phyloP scores from a whole-genome alignment of 92 coral and sea anemone species.

The Meandrina meandrites region DNA sequence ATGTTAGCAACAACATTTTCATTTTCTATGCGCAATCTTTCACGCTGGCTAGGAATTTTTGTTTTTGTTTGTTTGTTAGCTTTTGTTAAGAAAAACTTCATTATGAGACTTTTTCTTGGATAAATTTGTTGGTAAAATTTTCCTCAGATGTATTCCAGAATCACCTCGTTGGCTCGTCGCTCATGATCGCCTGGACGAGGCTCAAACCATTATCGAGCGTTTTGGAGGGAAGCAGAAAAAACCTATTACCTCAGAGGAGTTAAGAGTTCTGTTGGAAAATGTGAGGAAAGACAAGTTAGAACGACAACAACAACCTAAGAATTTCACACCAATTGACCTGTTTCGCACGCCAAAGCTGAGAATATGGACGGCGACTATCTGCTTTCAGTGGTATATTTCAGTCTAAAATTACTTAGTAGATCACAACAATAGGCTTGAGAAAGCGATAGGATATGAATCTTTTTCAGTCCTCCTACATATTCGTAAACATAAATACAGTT shows the following conservation, averaged over 20 bases:
- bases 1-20: no score
- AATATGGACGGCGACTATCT: conserved; percentile 46
- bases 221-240: conserved; percentile 46
- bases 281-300: conserved; percentile 46
- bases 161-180: conserved; percentile 66
- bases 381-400: conserved; percentile 50
- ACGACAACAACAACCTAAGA: conserved; percentile 24
- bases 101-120: no score
- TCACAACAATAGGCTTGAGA: no score
- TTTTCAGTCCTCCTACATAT: no score
- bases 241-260: conserved; percentile 25
- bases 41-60: no score
- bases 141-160: conserved; percentile 52
- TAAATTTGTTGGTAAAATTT: background rate
- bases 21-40: no score
- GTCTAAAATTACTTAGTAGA: no score
- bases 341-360: conserved; percentile 63
- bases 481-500: no score
- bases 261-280: conserved; percentile 24
- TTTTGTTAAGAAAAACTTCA: no score
- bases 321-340: conserved; percentile 47
- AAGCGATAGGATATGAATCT: no score
- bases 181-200: conserved; percentile 53
- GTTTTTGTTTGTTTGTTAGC: no score
- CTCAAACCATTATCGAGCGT: conserved; percentile 37